Evolutionary conservation across 1,140 invertebrate species (phyloP), one percentile per base, ranked within the genome.

Genomic region (fruit fly (Drosophila melanogaster)): DNA sequence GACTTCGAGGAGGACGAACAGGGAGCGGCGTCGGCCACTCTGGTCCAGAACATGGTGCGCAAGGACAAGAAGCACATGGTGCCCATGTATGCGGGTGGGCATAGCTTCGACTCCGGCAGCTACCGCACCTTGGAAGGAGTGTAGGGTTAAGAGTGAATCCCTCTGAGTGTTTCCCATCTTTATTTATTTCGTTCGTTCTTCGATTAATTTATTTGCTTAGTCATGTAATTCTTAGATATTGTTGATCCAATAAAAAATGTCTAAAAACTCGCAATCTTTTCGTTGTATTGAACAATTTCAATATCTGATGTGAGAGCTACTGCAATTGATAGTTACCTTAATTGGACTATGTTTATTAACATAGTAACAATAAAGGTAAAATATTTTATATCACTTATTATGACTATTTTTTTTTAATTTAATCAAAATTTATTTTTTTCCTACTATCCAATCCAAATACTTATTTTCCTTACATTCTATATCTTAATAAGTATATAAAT

Each of bases 1-100:
- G 73, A 77, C 14, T 49, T 46, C 17, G 74, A 73, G 8, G 83
- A 87, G 19, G 76, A 90, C 33, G 81, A 90, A 33, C 91, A 91
- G 55, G 70, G 77, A 2, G 66, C 57, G 6, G 91, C 91, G 11
- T 92, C 91, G 4, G 78, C 90, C 51, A 78, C 78, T 35, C 40
- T 92, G 24, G 81, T 92, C 14, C 77, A 92, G 44, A 83, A 87
- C 11, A 92, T 92, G 91, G 75, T 90, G n/a, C 59, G 62, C 6
- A 77, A 73, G 19, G 91, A 92, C 49, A 92, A 92, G 26, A 78
- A 92, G 56, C 89, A 92, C 44, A 79, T 92, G 72, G 56, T 81
- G 26, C 85, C 91, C 46, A 89, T 90, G 86, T 92, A 92, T 44
- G 90, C 90, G 3, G 50, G 73, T 3, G 85, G 72, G 0, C 85